phyloP scores from a whole-genome alignment of 2,797 vertebrate genomes.

The Dermochelys coriacea region DNA sequence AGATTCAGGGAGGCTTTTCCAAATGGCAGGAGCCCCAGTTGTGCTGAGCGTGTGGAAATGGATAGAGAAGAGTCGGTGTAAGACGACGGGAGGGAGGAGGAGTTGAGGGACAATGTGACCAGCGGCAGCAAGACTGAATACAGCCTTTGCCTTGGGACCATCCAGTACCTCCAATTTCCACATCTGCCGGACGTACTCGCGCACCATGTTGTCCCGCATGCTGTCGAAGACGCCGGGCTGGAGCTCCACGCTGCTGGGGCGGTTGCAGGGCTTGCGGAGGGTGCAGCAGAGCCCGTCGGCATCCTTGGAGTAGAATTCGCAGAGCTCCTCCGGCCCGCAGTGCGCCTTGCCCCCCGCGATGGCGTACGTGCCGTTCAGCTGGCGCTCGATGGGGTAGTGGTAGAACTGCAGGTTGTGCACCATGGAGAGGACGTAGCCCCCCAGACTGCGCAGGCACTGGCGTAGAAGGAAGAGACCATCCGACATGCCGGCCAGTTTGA shows the following conservation, averaged over 20 bases:
- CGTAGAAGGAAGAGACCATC: slow-evolving; percentile 95
- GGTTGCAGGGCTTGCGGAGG: slow-evolving; percentile 92
- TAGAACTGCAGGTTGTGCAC: slow-evolving; percentile 90
- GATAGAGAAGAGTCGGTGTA: background rate
- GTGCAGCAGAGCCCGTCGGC: slow-evolving; percentile 90
- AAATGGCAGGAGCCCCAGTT: background rate
- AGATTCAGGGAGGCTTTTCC: background rate
- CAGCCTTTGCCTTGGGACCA: accelerated
- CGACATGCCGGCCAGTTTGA: slow-evolving; percentile 93
- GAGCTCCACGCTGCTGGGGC: slow-evolving; percentile 83
- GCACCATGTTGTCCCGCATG: slow-evolving; percentile 93
- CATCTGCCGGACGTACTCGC: slow-evolving; percentile 92
- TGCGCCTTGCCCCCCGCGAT: slow-evolving; percentile 91
- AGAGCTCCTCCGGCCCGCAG: slow-evolving; percentile 95
- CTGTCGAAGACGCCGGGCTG: slow-evolving; percentile 89
- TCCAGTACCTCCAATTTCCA: slow-evolving; percentile 93
- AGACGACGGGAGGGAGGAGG: accelerated
- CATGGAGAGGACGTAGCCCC: slow-evolving; percentile 95
- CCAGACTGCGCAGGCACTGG: slow-evolving; percentile 94
- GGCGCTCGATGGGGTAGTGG: slow-evolving; percentile 94
- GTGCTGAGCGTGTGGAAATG: accelerated
- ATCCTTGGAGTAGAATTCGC: slow-evolving; percentile 95
- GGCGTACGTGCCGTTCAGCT: slow-evolving; percentile 93
- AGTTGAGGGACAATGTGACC: accelerated
- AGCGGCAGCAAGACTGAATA: accelerated